Evolutionary conservation across 2,797 vertebrate species (phyloP).

Genomic region (Cryptoblepharus egeriae): DNA sequence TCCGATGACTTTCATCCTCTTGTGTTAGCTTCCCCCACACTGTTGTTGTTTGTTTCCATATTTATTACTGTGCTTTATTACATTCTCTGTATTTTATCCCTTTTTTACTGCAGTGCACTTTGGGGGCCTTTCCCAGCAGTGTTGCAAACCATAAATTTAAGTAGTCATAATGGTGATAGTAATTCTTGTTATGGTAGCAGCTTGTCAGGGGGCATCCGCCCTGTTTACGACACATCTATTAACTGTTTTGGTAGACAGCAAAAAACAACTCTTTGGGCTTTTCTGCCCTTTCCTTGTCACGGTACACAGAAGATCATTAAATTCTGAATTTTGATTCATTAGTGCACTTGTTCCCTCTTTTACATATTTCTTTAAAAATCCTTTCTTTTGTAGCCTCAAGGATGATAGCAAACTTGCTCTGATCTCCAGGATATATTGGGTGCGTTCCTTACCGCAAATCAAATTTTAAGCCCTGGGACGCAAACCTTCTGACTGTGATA

Average conservation of each 20-base stretch:
- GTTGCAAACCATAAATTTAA: neutral
- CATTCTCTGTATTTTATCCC: neutral
- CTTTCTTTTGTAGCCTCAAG: constrained; percentile 1
- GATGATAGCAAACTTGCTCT: neutral
- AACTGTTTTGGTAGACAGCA: neutral
- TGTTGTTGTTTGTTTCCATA: neutral
- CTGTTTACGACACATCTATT: neutral
- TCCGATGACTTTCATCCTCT: neutral
- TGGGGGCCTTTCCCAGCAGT: neutral
- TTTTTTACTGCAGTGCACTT: neutral
- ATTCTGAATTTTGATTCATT: constrained; percentile 46
- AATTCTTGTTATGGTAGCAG: constrained; percentile 15
- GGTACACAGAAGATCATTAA: neutral
- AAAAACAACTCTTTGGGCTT: constrained; percentile 8
- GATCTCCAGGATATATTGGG: neutral
- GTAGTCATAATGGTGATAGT: neutral
- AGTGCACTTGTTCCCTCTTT: constrained; percentile 30
- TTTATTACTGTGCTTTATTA: neutral
- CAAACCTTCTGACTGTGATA: neutral
- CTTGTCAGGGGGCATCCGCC: neutral
- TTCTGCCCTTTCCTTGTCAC: neutral
- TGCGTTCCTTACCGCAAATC: neutral
- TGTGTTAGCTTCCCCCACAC: neutral
- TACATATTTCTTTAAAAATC: constrained; percentile 12
- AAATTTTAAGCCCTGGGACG: neutral